phyloP scores from a whole-genome alignment of 92 coral and sea anemone species.

The Blastomussa wellsi region DNA sequence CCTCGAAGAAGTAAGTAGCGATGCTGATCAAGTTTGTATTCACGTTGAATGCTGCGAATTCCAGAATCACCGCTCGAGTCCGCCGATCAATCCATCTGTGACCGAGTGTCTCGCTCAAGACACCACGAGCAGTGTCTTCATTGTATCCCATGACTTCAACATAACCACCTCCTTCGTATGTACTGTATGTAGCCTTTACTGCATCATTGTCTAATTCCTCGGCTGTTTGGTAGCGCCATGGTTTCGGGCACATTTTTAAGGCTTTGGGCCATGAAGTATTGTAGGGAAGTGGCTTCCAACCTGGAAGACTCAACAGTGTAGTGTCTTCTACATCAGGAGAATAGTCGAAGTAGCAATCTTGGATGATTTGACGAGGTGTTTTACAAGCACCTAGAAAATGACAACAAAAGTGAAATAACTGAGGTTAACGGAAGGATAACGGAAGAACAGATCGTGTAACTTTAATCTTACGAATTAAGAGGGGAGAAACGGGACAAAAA shows the following conservation, averaged over 20 bases:
- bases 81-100: slow-evolving; percentile 54
- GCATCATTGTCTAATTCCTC: slow-evolving; percentile 11
- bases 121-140: slow-evolving; percentile 25
- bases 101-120: slow-evolving; percentile 12
- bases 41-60: slow-evolving; percentile 51
- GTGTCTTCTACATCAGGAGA: slow-evolving; percentile 18
- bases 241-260: slow-evolving; percentile 38
- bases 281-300: slow-evolving; percentile 27
- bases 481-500: too few relatives aligned
- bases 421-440: not conserved
- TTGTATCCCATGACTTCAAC: slow-evolving; percentile 52
- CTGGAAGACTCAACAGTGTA: slow-evolving; percentile 37
- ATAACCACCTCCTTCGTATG: slow-evolving; percentile 48
- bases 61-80: slow-evolving; percentile 48
- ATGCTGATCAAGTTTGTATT: slow-evolving; percentile 40
- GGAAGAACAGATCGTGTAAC: too few relatives aligned
- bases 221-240: slow-evolving; percentile 48
- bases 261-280: slow-evolving; percentile 44
- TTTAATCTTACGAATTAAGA: too few relatives aligned
- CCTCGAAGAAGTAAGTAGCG: slow-evolving; percentile 46
- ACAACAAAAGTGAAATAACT: not conserved
- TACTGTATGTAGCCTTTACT: slow-evolving; percentile 7
- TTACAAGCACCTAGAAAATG: not conserved
- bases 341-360: slow-evolving; percentile 24
- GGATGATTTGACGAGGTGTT: not conserved